Evolutionary conservation across 64 coral and sea anemone species (phyloP).

Genomic region (Stylophora pistillata): DNA sequence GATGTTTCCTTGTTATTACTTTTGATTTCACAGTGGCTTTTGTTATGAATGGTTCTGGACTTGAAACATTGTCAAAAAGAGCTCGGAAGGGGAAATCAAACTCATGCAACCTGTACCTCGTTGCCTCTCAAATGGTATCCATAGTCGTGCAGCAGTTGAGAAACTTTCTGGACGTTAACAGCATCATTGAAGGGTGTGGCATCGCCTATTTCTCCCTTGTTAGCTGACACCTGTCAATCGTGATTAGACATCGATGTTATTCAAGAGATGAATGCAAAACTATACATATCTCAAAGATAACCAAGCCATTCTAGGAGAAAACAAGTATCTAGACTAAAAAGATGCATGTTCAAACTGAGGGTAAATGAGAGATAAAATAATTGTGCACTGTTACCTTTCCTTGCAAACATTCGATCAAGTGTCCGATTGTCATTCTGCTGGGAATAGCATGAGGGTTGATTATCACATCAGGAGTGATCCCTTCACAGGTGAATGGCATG

Average conservation of each 20-base stretch:
- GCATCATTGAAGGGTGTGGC: slow-evolving; percentile 98
- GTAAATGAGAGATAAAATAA: not conserved
- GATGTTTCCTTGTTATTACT: too few species aligned
- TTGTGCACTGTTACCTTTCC: slow-evolving; percentile 74
- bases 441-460: slow-evolving; percentile 99
- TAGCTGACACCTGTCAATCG: slow-evolving; percentile 85
- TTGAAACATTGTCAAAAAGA: too few species aligned
- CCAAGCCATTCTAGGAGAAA: too few species aligned
- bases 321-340: too few species aligned
- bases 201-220: slow-evolving; percentile 98
- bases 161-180: slow-evolving; percentile 96
- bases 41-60: too few species aligned
- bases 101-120: slow-evolving; percentile 54
- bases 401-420: slow-evolving; percentile 97
- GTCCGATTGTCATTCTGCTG: slow-evolving; percentile 99
- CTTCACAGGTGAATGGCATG: slow-evolving; percentile 99
- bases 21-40: too few species aligned
- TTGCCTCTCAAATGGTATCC: slow-evolving; percentile 96
- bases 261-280: not conserved
- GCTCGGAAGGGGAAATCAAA: not conserved
- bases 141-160: slow-evolving; percentile 93
- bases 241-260: not conserved
- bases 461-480: slow-evolving; percentile 93
- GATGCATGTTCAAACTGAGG: too few species aligned
- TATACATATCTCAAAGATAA: too few species aligned